Evolutionary conservation across 2,888 invertebrate genomes (phyloP).

Genomic region (Drosophila anomelani): DNA sequence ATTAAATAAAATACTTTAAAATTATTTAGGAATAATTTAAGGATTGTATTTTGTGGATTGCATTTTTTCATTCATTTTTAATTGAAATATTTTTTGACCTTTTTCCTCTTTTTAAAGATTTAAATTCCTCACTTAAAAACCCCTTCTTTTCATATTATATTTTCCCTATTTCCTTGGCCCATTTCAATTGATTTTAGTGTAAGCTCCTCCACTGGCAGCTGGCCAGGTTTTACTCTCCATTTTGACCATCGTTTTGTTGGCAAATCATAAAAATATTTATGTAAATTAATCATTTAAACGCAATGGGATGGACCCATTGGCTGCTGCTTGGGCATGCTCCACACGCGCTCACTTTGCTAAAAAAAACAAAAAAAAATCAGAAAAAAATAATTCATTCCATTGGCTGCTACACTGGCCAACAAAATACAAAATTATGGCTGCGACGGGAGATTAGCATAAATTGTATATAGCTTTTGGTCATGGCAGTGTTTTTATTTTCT

Average conservation of each 20-base stretch:
- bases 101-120: neutral
- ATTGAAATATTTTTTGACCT: neutral
- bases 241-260: constrained; percentile 52
- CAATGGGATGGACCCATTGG: constrained; percentile 62
- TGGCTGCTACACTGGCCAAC: constrained; percentile 42
- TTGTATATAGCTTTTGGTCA: constrained; percentile 53
- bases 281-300: constrained; percentile 81
- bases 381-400: constrained; percentile 25
- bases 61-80: neutral
- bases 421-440: constrained; percentile 74
- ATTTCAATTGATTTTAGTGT: constrained; percentile 10
- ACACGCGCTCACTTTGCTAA: constrained; percentile 71
- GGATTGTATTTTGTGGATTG: no score
- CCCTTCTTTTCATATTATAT: neutral
- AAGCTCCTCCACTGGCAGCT: constrained; percentile 61
- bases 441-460: constrained; percentile 77
- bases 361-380: constrained; percentile 15
- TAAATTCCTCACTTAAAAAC: neutral
- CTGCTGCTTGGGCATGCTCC: constrained; percentile 70
- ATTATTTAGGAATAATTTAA: neutral
- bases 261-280: constrained; percentile 81
- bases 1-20: neutral
- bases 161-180: neutral
- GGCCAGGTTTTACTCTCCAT: constrained; percentile 50
- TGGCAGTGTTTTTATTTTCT: constrained; percentile 58